Percentiles rank a stretch among this genome's conserved stretches.
Conservation (phyloP, 2,797 vertebrate species). For the Lithobates pipiens region DNA sequence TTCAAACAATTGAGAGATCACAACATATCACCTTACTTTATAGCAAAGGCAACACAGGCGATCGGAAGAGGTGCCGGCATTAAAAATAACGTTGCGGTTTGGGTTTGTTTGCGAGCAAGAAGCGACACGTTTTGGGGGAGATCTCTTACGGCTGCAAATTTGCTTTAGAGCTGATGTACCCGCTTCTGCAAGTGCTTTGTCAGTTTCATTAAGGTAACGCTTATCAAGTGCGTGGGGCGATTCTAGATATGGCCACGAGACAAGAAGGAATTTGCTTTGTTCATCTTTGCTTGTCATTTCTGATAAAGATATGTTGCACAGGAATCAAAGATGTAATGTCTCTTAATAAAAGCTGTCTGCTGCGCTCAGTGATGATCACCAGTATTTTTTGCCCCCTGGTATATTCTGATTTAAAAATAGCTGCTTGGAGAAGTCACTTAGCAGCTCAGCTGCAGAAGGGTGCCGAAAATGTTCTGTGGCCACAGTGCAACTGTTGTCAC, state of each 20-base stretch:
- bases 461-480: conserved; percentile 50
- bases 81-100: conserved; percentile 73
- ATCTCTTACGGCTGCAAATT: conserved; percentile 46
- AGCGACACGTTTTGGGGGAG: conserved; percentile 36
- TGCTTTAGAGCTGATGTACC: conserved; percentile 34
- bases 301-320: conserved; percentile 59
- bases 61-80: conserved; percentile 68
- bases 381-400: conserved; percentile 43
- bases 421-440: conserved; percentile 55
- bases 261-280: conserved; percentile 57
- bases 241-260: conserved; percentile 52
- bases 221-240: conserved; percentile 54
- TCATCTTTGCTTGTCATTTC: conserved; percentile 60
- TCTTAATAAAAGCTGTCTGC: conserved; percentile 61
- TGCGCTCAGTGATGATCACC: conserved; percentile 57
- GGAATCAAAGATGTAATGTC: conserved; percentile 56
- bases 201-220: conserved; percentile 62
- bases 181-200: conserved; percentile 57
- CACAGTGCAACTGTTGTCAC: conserved; percentile 42
- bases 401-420: conserved; percentile 58
- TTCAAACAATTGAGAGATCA: conserved; percentile 73
- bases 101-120: conserved; percentile 57
- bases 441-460: conserved; percentile 57
- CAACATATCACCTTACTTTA: conserved; percentile 65
- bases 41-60: conserved; percentile 73